Base-by-base conservation (phyloP, 1,140 invertebrate genomes). In the Diabrotica virgifera region DNA sequence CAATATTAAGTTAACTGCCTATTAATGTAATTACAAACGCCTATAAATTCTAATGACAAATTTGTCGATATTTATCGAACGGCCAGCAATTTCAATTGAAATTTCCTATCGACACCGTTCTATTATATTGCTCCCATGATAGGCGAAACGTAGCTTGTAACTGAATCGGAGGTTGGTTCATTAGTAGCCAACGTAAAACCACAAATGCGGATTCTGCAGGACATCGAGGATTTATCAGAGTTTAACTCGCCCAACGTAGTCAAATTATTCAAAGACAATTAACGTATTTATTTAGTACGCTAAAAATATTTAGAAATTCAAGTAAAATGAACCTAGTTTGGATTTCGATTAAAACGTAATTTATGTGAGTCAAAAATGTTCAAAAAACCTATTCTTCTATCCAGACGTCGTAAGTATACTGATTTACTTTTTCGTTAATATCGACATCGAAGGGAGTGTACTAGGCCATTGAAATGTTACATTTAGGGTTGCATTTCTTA, bases 121-220 rank as follows among this genome's bases (percentile, higher is more conserved):
- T 58, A 37, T 12, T 58, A 37, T 58, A 58, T 55, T 55, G 12
- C 10, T 55, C 36, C 56, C 56, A 36, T 58, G 56, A 40, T 37
- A 11, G 36, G 56, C 13, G 9, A 46, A 46, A 46, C 40, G 40
- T 46, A 8, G 40, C 8, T 46, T 46, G 8, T 46, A 46, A 11
- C 36, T n/a, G 35, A 60, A 35, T 6, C 40, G 37, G 24, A 40
- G 14, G 24, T 57, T n/a, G 40, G 40, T 46, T 70, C 70, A 72
- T 72, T 72, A 70, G 70, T 62, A 68, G 66, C 68, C 66, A 65
- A 68, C 66, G 65, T 68, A 57, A 12, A 65, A 56, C 60, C 40
- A 46, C 40, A n/a, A 10, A n/a, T 46, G n/a, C 40, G 40, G n/a
- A 46, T 46, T 46, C 40, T 46, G 4, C n/a, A 46, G 40, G 8